Base-by-base conservation (phyloP, 30 jellyfish, hydroid and myxozoan species). In the Cassiopea andromeda region DNA sequence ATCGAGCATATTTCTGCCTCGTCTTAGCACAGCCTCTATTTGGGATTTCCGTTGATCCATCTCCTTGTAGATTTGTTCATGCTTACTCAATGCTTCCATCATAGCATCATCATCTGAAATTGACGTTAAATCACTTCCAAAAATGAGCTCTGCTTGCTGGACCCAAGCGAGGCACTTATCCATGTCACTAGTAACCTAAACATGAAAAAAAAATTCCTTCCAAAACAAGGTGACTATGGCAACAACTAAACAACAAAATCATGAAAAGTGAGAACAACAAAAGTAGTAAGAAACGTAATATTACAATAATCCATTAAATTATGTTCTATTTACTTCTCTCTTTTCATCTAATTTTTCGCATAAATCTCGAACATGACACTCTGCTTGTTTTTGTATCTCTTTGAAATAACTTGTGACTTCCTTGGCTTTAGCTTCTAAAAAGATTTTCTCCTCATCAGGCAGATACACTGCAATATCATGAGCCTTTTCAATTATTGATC, bases 71-170 rank as follows among this genome's bases (percentile, higher is more conserved):
- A 90, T 58, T 48, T 68, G 71, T 46, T 90, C 97, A 71, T 90
- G 97, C 69, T 66, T 90, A 10, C 97, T 89, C 54, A 90, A 77
- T 47, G 94, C 94, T 59, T 84, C 93, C 72, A 91, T 78, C 93
- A 91, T 82, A 16, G 84, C 90, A 43, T 91, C 97, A 72, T 91
- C 97, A 47, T 91, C 97, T 1, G 93, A 71, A 16, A 91, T 91
- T 38, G 78, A 44, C 15, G 92, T 91, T 38, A 91, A 69, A 78
- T 91, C 97, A 46, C 85, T 73, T 79, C 80, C 67, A 69, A 91
- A 91, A 46, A 91, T 85, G 18, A 18, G 38, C 77, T 77, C 91
- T 10, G 97, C 97, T 7, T 64, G 81, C 13, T 84, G 87, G 18
- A 91, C 85, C 97, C 97, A 91, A 6, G 90, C 73, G 46, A 87